Base-by-base conservation (phyloP, 2,113 vertebrate species). In the Lipotes vexillifer region DNA sequence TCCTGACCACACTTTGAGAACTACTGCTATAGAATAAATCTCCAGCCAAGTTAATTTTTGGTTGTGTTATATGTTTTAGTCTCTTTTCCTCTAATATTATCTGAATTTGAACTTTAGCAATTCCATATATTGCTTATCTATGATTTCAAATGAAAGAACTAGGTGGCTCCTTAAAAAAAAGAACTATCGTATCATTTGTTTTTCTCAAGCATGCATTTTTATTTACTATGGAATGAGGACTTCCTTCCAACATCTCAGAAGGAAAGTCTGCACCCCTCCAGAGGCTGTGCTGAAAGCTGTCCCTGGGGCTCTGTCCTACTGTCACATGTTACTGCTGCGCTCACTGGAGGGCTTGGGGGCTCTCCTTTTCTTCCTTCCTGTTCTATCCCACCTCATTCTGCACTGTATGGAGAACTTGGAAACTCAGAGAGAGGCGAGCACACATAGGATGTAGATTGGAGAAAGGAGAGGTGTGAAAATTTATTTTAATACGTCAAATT, bases 401-500 rank as follows among this genome's bases (percentile, higher is more conserved):
- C 15, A 36, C 68, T 25, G 3, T 31, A 1, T 46, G 38, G 49
- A 85, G 49, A 81, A 61, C 20, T 52, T 41, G 80, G 82, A 49
- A 38, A 63, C 78, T 49, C 84, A 80, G 68, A 61, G 65, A 61
- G 55, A 81, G 55, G 52, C n/a, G 41, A 31, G 20, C 49, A 38
- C 38, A 13, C 27, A 68, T 81, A 75, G 85, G 41, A 86, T 63
- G 29, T 25, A 65, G 55, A 44, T 3, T 91, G 77, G 61, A 71
- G 46, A 88, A 85, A 91, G 41, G 49, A 69, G 49, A 55, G 1
- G 27, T 78, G 15, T 57, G 68, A 84, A 31, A 87, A 88, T 95
- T 93, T n/a, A 88, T 97, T 81, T 95, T 81, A 61, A 41, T 33
- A 95, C 80, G 81, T 92, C 69, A 95, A 92, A 91, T 55, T 71